Percentiles rank a stretch among this genome's conserved stretches.
Evolutionary conservation across 2,888 invertebrate genomes (phyloP).

Genomic region (Pristionchus japonicus): DNA sequence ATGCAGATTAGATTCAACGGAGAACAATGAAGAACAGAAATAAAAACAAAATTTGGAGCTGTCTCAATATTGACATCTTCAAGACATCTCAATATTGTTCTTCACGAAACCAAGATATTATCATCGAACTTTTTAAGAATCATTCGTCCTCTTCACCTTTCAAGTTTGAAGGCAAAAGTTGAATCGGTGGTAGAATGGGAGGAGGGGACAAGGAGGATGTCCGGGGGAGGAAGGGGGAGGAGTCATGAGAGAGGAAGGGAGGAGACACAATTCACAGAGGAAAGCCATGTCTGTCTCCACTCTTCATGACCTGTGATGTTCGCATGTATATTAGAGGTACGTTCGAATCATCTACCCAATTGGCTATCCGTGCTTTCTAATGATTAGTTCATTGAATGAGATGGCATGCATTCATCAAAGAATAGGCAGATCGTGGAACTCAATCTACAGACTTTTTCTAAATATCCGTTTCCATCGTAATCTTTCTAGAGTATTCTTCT

Average conservation of each 20-base stretch:
- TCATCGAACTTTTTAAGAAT: neutral
- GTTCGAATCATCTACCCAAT: neutral
- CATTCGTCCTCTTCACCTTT: no score
- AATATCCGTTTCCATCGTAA: neutral
- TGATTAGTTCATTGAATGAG: neutral
- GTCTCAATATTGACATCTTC: no score
- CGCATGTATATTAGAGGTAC: constrained; percentile 21
- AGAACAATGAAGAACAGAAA: no score
- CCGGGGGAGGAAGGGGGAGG: constrained; percentile 42
- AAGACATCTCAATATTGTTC: no score
- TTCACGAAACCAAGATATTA: no score
- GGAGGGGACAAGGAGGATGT: constrained; percentile 39
- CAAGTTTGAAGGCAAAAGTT: no score
- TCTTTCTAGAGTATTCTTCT: neutral
- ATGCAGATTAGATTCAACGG: no score
- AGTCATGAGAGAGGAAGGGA: constrained; percentile 18
- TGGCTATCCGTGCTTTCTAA: neutral
- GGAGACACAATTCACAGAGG: neutral
- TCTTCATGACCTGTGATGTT: constrained; percentile 25
- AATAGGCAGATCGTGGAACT: neutral
- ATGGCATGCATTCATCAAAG: neutral
- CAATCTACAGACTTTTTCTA: neutral
- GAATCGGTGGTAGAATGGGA: neutral
- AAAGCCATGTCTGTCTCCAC: neutral
- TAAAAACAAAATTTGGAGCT: no score